These are phyloP conservation scores for Tiliacea citrago DNA, from an alignment of 2,888 invertebrate genomes.

Conservation along the genomic window DNA sequence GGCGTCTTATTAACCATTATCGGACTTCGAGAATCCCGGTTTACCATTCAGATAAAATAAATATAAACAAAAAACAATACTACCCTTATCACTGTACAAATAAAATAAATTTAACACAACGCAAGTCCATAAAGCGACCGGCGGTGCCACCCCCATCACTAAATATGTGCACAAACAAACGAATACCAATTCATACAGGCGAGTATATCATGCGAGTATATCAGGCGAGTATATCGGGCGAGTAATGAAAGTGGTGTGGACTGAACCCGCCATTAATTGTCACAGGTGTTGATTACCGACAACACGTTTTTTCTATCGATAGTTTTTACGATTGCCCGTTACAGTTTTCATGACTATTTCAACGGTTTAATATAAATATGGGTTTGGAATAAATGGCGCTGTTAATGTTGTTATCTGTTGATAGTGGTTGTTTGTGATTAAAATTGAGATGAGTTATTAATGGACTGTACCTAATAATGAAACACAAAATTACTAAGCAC, in stretches of 20 bases:
- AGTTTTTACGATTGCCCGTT: conserved; percentile 69
- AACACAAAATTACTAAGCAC: neutral
- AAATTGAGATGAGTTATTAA: neutral
- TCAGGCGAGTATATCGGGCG: conserved; percentile 48
- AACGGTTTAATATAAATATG: conserved; percentile 34
- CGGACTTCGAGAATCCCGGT: neutral
- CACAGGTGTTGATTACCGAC: conserved; percentile 83
- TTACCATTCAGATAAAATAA: conserved; percentile 18
- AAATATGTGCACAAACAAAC: conserved; percentile 65
- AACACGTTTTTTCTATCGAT: conserved; percentile 73
- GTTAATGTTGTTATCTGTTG: conserved; percentile 4
- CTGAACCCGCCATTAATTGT: conserved; percentile 80
- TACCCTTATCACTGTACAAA: conserved; percentile 48
- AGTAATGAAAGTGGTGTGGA: conserved; percentile 78
- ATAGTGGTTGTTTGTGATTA: neutral
- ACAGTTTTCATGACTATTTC: conserved; percentile 65
- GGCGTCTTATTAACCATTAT: neutral
- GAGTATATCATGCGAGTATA: conserved; percentile 64
- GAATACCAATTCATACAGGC: conserved; percentile 61
- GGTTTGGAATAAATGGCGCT: conserved; percentile 15
- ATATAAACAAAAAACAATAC: conserved; percentile 36
- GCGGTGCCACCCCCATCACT: conserved; percentile 52
- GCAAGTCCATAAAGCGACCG: conserved; percentile 44
- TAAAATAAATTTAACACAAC: conserved; percentile 54
- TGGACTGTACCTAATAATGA: no score